Conservation (phyloP, 2,797 vertebrate genomes). For the Luscinia luscinia region DNA sequence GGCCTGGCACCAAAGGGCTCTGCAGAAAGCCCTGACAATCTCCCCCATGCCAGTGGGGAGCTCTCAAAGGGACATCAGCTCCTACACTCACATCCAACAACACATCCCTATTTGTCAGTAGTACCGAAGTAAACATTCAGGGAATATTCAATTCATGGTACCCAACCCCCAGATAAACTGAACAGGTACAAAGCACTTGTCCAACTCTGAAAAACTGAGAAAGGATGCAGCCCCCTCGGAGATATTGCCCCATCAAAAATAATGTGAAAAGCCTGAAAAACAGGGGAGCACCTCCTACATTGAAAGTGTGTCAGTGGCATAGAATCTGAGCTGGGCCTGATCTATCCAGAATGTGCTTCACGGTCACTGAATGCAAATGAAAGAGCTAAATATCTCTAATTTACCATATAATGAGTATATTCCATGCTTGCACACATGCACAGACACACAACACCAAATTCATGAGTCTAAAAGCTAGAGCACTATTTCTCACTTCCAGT, state of each 20-base stretch:
- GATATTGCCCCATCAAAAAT: neutral
- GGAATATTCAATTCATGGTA: neutral
- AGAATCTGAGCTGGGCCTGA: neutral
- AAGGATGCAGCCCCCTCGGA: neutral
- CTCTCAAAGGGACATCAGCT: neutral
- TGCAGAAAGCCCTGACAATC: neutral
- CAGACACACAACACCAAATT: neutral
- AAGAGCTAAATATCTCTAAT: neutral
- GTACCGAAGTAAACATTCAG: accelerated
- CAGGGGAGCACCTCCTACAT: accelerated
- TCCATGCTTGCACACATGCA: neutral
- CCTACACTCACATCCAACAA: neutral
- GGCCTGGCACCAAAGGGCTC: neutral
- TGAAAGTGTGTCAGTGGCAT: neutral
- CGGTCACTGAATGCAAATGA: neutral
- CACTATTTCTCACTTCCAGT: neutral
- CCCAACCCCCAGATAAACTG: neutral
- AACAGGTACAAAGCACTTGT: neutral
- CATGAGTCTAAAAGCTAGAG: neutral
- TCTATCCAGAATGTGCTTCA: neutral
- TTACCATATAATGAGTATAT: neutral
- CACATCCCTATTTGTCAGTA: neutral
- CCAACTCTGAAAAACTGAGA: neutral
- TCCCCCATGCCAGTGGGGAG: neutral
- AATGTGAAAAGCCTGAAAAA: neutral